A percentile compares a stretch with the other conserved stretches of the same genome.
These are phyloP conservation scores for Hassar affinis DNA, from an alignment of 2,113 vertebrate genomes.

Conservation along the genomic window DNA sequence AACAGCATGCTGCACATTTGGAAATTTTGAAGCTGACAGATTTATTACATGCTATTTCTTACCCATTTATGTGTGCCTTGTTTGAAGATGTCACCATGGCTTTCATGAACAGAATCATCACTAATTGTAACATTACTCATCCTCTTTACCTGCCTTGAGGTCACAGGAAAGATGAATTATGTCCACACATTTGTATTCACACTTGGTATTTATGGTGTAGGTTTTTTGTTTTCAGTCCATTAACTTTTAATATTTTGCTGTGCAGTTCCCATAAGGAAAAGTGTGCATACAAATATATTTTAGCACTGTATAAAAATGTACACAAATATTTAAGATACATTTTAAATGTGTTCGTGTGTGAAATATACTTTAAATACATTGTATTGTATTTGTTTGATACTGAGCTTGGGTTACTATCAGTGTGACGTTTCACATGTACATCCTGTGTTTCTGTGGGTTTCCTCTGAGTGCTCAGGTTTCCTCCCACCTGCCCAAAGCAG, in stretches of 20 bases:
- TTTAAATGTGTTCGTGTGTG: neutral
- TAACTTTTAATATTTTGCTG: neutral
- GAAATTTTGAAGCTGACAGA: neutral
- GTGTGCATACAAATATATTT: neutral
- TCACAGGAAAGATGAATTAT: conserved; percentile 7
- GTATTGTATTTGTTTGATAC: neutral
- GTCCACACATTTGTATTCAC: neutral
- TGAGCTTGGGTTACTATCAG: neutral
- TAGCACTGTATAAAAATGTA: neutral
- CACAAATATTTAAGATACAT: neutral
- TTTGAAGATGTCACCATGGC: neutral
- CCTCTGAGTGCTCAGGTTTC: neutral
- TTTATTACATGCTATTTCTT: neutral
- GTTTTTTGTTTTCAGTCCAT: neutral
- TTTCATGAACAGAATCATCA: conserved; percentile 20
- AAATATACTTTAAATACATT: neutral
- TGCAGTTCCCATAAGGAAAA: neutral
- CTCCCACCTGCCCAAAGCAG: neutral
- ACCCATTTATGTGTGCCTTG: neutral
- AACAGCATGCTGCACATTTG: neutral
- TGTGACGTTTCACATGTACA: neutral
- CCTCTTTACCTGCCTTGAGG: neutral
- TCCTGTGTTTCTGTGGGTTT: neutral
- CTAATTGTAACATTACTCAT: conserved; percentile 33
- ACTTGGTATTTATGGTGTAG: neutral